Base-by-base conservation (phyloP, 2,797 vertebrate genomes). In the Sebastes cheni region DNA sequence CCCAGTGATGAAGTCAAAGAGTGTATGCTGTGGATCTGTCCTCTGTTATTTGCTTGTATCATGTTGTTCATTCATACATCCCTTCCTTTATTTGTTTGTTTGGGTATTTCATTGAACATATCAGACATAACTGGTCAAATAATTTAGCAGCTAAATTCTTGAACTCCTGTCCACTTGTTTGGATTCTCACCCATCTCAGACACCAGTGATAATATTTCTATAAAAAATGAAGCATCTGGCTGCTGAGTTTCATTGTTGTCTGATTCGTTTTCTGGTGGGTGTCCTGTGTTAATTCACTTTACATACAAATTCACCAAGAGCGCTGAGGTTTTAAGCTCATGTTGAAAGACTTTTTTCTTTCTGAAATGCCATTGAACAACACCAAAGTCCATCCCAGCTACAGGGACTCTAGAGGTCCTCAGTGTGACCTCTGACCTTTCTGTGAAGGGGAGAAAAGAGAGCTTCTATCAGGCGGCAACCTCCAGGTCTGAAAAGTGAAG, bases 1-100 rank as follows among this genome's bases (percentile, higher is more conserved):
- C 76, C 14, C 32, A 54, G 61, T 66, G 65, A 81, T 58, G 83
- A 66, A 75, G 8, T 55, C 34, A 50, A 55, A 52, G 20, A 9
- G 29, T 22, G 32, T 11, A 23, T 34, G 8, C 22, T 73, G 39
- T 34, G 27, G 32, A 64, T 62, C 52, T 46, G 30, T 42, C 60
- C 22, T 64, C 27, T 66, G 25, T 50, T 74, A 42, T 67, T 61
- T 67, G 23, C 64, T 70, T 74, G 36, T 75, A 23, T 56, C 30
- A 5, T 10, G 18, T 50, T 14, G 3, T 11, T 71, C n/a, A 22
- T 10, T 72, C 27, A 30, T n/a, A 29, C 23, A 32, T 52, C 4
- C 18, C 9, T 46, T 22, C 1, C 3, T 52, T 25, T n/a, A 16
- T 46, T 32, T 42, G 13, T 29, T 75, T 77, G 64, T 72, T 36